Conservation (phyloP, 35 echinoderm and acorn worm genomes). For the Nesometra sesokonis region DNA sequence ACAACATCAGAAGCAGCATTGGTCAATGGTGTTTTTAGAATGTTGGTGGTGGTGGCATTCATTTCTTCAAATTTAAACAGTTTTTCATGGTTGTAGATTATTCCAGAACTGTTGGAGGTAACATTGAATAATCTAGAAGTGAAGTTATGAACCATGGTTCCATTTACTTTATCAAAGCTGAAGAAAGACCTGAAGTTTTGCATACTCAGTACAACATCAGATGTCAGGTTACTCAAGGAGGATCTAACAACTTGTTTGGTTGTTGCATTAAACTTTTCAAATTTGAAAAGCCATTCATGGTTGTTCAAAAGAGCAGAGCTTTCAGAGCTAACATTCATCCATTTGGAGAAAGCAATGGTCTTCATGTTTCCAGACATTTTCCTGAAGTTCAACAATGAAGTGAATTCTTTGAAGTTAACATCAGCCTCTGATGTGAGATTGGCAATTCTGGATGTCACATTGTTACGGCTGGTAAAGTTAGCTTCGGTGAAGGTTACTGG, state of each 20-base stretch:
- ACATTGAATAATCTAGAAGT: constrained; percentile 2
- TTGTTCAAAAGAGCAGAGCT: background rate
- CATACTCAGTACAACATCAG: background rate
- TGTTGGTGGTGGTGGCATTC: background rate
- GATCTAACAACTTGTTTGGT: constrained; percentile 14
- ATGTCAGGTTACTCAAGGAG: constrained; percentile 18
- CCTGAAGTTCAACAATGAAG: background rate
- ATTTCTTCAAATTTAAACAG: background rate
- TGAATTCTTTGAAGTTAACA: background rate
- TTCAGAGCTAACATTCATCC: background rate
- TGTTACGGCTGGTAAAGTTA: background rate
- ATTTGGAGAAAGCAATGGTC: background rate
- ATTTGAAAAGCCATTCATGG: constrained; percentile 15
- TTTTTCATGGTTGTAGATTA: background rate
- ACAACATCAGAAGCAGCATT: background rate
- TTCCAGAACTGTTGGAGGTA: background rate
- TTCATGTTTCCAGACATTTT: background rate
- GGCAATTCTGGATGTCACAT: background rate
- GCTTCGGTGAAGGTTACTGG: background rate
- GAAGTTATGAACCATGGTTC: constrained; percentile 1
- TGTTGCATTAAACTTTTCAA: constrained; percentile 51
- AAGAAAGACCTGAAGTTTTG: constrained; percentile 9
- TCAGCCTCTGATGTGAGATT: background rate
- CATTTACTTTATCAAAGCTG: constrained; percentile 8
- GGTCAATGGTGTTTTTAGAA: background rate